These are phyloP conservation scores for Felis chaus DNA, from an alignment of 2,113 vertebrate species.

Conservation along the genomic window DNA sequence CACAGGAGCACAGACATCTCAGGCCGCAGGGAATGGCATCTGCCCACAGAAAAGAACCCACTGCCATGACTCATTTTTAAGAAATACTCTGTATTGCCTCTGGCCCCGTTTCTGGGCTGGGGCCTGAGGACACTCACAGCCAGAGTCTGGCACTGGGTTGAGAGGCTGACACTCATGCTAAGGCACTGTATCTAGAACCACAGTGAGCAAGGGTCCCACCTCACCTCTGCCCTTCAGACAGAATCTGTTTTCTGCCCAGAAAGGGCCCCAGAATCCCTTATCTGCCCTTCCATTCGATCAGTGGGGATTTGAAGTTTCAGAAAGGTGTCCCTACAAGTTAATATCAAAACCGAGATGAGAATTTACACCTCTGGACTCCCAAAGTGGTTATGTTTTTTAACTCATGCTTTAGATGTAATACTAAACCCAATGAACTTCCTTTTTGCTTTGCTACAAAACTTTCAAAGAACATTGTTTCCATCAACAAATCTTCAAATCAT, in stretches of 20 bases:
- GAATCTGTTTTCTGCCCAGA: background rate
- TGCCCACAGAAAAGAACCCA: background rate
- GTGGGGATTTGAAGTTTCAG: background rate
- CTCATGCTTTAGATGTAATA: background rate
- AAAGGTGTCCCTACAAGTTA: background rate
- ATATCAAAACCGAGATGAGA: background rate
- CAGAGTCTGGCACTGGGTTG: background rate
- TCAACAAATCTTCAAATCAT: slow-evolving; percentile 12
- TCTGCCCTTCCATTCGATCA: background rate
- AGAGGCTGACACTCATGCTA: background rate
- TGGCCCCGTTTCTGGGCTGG: background rate
- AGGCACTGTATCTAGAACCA: too few species aligned
- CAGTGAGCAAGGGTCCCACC: background rate
- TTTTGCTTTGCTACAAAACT: slow-evolving; percentile 33
- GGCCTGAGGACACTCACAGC: background rate
- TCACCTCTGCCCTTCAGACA: background rate
- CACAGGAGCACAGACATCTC: background rate
- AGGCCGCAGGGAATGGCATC: background rate
- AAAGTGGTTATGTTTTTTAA: background rate
- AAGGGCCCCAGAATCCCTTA: background rate
- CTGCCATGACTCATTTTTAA: background rate
- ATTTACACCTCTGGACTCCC: background rate
- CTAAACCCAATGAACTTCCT: background rate
- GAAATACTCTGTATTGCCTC: background rate
- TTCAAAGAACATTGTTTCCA: slow-evolving; percentile 46